Evolutionary conservation across 2,888 invertebrate species (phyloP), one percentile per base, ranked within the genome.

Genomic region (Drosophila meridiana): DNA sequence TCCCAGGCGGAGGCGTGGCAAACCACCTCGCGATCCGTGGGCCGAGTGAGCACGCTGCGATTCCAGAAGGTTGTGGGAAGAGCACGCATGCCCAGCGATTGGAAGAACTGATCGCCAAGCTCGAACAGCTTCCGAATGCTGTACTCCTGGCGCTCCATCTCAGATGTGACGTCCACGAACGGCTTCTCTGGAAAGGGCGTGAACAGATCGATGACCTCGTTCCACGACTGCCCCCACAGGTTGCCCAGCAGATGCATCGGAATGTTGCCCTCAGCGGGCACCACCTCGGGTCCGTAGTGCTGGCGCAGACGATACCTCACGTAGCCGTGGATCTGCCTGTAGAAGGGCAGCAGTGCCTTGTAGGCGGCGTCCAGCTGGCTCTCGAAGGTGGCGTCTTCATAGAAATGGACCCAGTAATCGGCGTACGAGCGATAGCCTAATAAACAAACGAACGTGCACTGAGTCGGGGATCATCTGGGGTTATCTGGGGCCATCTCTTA

Each of bases 1-100:
- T 98, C 97, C 96, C 97, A 98, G 40, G 98, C 97, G 0, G 97
- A 96, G 0, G 98, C 97, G 88, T 98, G 97, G 89, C 98, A 98
- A 0, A 97, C 94, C 7, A 97, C 94, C 7, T 97, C 96, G 2
- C 95, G 93, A 83, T 95, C 96, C 0, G 92, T 92, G 0, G 97
- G 97, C 79, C 97, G 97, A 77, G 96, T 95, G 38, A 98, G 94
- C 34, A 98, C 96, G 1, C 98, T 97, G 48, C 95, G 95, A 69
- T 96, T 94, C 98, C 98, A 98, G 92, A 98, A 98, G 40, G 94
- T 93, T 6, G 75, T 26, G 0, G 98, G 96, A 95, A 98, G 96
- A 8, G 95, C 95, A 0, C 95, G 95, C 91, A 98, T 93, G 80
- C 97, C 97, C 59, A 98, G 93, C 0, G 97, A 97, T 52, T 94